Percentiles rank a stretch among this genome's conserved stretches.
Evolutionary conservation across 2,113 vertebrate genomes (phyloP).

Genomic region (Garra rufa): DNA sequence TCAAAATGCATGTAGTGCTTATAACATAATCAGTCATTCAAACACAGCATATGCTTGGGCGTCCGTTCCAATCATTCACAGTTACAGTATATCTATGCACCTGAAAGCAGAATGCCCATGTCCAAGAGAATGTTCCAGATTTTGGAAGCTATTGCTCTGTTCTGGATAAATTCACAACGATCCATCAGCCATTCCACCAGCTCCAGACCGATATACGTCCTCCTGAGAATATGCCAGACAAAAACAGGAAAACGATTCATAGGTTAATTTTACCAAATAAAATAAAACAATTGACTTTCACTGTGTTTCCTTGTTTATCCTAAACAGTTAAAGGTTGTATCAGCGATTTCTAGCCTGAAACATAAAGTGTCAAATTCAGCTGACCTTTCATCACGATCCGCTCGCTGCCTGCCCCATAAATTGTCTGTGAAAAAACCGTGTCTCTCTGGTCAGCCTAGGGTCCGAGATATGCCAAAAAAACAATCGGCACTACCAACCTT

Average conservation of each 20-base stretch:
- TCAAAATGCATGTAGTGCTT: not conserved
- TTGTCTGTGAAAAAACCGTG: no score
- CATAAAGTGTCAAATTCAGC: no score
- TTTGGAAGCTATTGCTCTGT: conserved; percentile 76
- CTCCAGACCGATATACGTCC: conserved; percentile 82
- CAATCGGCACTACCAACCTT: no score
- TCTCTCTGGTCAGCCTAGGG: no score
- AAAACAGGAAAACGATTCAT: not conserved
- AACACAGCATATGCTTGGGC: not conserved
- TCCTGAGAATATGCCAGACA: conserved; percentile 66
- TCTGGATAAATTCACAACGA: conserved; percentile 79
- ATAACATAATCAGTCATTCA: not conserved
- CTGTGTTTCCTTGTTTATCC: no score
- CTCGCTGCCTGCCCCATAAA: no score
- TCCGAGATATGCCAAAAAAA: no score
- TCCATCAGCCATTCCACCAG: conserved; percentile 86
- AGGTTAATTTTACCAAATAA: not conserved
- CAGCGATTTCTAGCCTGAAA: no score
- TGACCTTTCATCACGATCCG: no score
- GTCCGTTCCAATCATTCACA: not conserved
- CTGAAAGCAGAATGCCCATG: conserved; percentile 83
- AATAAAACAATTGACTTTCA: no score
- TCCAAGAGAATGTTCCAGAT: conserved; percentile 86
- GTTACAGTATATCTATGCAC: conserved; percentile 59
- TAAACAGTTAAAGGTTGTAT: no score